Base-by-base conservation (phyloP, 2,888 invertebrate species). In the Synanthedon andrenaeformis region DNA sequence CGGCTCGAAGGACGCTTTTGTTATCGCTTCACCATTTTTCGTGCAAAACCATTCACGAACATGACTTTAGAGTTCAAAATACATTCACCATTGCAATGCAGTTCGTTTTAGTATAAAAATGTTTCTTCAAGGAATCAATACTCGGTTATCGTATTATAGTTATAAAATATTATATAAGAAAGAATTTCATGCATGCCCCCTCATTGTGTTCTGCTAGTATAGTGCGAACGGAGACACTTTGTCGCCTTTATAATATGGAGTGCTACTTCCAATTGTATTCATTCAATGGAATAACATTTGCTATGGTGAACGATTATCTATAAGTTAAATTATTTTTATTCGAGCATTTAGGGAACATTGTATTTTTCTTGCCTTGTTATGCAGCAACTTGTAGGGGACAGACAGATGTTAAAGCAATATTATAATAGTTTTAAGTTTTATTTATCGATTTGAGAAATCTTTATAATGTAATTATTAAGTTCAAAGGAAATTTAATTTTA, bases 121-220 rank as follows among this genome's bases (percentile, higher is more conserved):
- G 45, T 13, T 12, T 45, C 45, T 45, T 45, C 14, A 13, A 13
- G 4, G 14, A 62, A 67, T 63, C 60, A 65, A 76, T 72, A 71
- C 70, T 64, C 65, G 70, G 75, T 74, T 79, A 76, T 80, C 68
- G 70, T 78, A 74, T 75, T 71, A 73, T 74, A 72, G 68, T 77
- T 78, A 73, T 73, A 76, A 68, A 65, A 69, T 71, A 75, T 77
- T 17, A 17, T 74, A 67, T 72, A 64, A 60, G 23, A 63, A 67
- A 57, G 75, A 79, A 82, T 83, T 78, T 82, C 71, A 80, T 76
- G 82, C 81, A 68, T 80, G 83, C 82, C 82, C 79, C 67, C 72
- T 62, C 55, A 60, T 67, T 71, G 70, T 73, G 67, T 67, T 56
- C 56, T 61, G 53, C 50, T 56, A 52, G 55, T 56, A 42, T 55